Conservation (phyloP, 2,888 invertebrate genomes). For the Lochmaea capreae region DNA sequence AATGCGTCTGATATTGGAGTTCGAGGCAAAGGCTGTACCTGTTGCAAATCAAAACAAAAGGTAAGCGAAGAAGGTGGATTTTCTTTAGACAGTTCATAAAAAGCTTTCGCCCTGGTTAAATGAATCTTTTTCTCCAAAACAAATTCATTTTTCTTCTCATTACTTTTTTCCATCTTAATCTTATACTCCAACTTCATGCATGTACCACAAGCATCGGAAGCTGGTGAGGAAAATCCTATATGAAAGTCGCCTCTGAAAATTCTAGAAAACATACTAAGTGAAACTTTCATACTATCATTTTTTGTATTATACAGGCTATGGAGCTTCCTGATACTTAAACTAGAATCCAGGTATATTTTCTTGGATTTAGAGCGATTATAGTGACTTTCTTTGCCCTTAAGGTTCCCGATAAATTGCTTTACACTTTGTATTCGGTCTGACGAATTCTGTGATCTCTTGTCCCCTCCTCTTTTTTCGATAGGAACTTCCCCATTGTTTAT, state of each 20-base stretch:
- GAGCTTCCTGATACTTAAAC: not conserved
- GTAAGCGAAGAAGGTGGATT: constrained; percentile 16
- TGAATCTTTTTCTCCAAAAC: too few relatives aligned
- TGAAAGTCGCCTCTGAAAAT: constrained; percentile 34
- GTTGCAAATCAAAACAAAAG: constrained; percentile 46
- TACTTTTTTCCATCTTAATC: constrained; percentile 14
- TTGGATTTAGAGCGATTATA: not conserved
- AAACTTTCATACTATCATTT: too few relatives aligned
- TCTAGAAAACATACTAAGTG: not conserved
- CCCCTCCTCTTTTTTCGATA: too few relatives aligned
- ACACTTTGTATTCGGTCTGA: too few relatives aligned
- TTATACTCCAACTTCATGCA: constrained; percentile 29
- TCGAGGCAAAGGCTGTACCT: constrained; percentile 47
- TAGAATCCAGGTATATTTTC: not conserved
- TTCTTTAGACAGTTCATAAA: too few relatives aligned
- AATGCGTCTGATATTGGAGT: constrained; percentile 46
- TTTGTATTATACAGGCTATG: too few relatives aligned
- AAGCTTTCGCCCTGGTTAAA: too few relatives aligned
- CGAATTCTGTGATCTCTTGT: too few relatives aligned
- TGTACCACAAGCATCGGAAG: constrained; percentile 37
- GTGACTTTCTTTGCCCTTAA: too few relatives aligned
- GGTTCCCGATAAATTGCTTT: too few relatives aligned
- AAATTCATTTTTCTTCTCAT: not conserved
- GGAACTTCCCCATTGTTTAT: too few relatives aligned
- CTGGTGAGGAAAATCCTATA: constrained; percentile 43